phyloP scores from a whole-genome alignment of 2,888 invertebrate genomes.

The Cepaea hortensis region DNA sequence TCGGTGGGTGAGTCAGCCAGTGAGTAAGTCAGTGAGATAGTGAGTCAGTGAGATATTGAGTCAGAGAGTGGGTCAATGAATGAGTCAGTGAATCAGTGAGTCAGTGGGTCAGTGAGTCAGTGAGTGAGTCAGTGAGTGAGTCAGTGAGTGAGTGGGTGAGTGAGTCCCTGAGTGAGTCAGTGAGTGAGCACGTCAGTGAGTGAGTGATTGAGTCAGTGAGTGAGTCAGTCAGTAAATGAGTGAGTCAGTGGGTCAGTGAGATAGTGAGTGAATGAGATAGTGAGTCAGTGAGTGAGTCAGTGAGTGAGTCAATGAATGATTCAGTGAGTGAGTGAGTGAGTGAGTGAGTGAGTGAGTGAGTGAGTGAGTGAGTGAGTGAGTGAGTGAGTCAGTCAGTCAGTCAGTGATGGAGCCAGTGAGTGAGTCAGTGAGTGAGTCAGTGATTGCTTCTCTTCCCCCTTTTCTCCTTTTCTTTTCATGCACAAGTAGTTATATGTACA shows the following conservation, averaged over 20 bases:
- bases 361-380: no score
- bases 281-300: background rate
- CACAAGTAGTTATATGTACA: no score
- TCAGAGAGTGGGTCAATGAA: no score
- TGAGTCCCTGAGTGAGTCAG: no score
- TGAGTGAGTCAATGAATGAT: background rate
- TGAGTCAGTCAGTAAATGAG: background rate
- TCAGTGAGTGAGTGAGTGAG: background rate
- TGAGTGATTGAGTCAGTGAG: constrained; percentile 16
- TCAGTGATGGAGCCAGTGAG: background rate
- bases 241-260: background rate
- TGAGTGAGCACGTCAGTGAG: background rate
- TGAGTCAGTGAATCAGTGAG: no score
- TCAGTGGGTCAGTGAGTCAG: no score
- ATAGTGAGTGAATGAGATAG: background rate
- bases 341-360: no score
- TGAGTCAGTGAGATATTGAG: no score
- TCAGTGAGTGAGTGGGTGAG: background rate
- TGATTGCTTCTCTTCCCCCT: no score
- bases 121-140: background rate
- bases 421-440: background rate
- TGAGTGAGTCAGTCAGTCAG: background rate
- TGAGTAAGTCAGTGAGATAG: no score
- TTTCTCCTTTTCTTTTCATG: no score
- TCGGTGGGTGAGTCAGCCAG: no score